phyloP scores from a whole-genome alignment of 2,113 vertebrate genomes.

The Pipa parva region DNA sequence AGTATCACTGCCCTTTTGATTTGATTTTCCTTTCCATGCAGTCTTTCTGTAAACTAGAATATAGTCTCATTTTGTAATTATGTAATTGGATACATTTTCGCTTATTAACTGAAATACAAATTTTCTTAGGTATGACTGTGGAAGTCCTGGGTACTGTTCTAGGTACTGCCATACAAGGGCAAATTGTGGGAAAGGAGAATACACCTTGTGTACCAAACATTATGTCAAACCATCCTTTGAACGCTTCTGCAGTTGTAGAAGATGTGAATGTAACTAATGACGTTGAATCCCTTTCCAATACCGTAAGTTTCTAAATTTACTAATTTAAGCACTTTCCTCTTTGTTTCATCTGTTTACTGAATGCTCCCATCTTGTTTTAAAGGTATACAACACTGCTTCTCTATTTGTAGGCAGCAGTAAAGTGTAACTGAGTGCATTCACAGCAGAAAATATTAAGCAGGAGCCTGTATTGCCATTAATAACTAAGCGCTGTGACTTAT shows the following conservation, averaged over 20 bases:
- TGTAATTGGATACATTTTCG: too few relatives aligned
- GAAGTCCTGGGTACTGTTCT: conserved; percentile 87
- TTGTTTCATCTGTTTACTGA: too few relatives aligned
- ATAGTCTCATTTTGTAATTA: too few relatives aligned
- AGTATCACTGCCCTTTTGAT: conserved; percentile 47
- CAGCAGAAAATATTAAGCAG: too few relatives aligned
- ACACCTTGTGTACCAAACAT: conserved; percentile 63
- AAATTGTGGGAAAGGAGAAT: conserved; percentile 79
- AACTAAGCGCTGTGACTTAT: too few relatives aligned
- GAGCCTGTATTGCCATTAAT: too few relatives aligned
- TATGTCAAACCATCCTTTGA: conserved; percentile 24
- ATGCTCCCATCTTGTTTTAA: too few relatives aligned
- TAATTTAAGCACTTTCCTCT: neutral
- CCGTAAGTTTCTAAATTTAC: conserved; percentile 58
- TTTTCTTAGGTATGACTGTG: conserved; percentile 82
- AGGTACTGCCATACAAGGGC: conserved; percentile 89
- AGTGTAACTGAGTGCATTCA: too few relatives aligned
- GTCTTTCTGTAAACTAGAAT: too few relatives aligned
- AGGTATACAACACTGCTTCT: too few relatives aligned
- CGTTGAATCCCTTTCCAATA: conserved; percentile 58
- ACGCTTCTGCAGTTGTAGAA: conserved; percentile 50
- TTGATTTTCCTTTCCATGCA: neutral
- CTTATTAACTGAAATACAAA: neutral
- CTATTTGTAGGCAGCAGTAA: too few relatives aligned
- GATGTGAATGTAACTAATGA: conserved; percentile 59